Evolutionary conservation across 2,113 vertebrate genomes (phyloP).

Genomic region (Etia nguti): DNA sequence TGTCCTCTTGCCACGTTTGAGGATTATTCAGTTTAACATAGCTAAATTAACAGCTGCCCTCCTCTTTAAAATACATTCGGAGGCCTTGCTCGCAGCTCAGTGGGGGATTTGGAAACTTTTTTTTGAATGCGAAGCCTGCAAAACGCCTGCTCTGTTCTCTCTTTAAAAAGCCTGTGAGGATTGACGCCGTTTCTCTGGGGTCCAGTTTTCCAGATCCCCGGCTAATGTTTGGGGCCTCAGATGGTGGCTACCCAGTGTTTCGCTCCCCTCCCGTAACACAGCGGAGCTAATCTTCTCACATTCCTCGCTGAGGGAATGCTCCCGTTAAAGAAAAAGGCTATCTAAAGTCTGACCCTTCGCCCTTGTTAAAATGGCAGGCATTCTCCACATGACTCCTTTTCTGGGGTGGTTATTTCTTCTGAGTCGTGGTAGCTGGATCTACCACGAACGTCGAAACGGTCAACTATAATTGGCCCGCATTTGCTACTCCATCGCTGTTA

Average conservation of each 20-base stretch:
- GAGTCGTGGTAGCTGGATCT: conserved; percentile 56
- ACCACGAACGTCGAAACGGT: conserved; percentile 15
- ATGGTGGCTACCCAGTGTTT: conserved; percentile 40
- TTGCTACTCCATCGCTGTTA: conserved; percentile 38
- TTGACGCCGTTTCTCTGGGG: conserved; percentile 33
- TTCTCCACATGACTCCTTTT: conserved; percentile 57
- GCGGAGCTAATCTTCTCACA: conserved; percentile 70
- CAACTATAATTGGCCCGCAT: conserved; percentile 55
- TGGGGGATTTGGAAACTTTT: conserved; percentile 46
- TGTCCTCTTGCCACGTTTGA: conserved; percentile 1
- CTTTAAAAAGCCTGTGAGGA: conserved; percentile 52
- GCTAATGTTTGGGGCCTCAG: conserved; percentile 60
- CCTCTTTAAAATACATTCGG: conserved; percentile 47
- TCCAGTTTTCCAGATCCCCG: conserved; percentile 64
- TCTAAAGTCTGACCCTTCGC: conserved; percentile 68
- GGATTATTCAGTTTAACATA: conserved; percentile 36
- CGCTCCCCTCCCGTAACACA: conserved; percentile 46
- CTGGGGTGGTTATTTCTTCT: conserved; percentile 48
- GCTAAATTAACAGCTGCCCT: conserved; percentile 48
- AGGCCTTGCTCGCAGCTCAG: conserved; percentile 16
- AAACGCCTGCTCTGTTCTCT: conserved; percentile 1
- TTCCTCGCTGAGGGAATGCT: conserved; percentile 68
- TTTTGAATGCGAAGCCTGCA: conserved; percentile 23
- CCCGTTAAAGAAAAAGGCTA: conserved; percentile 70
- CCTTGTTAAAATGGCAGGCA: conserved; percentile 65